These are phyloP conservation scores for Ophion costatus DNA, from an alignment of 2,888 invertebrate genomes.

Conservation along the genomic window DNA sequence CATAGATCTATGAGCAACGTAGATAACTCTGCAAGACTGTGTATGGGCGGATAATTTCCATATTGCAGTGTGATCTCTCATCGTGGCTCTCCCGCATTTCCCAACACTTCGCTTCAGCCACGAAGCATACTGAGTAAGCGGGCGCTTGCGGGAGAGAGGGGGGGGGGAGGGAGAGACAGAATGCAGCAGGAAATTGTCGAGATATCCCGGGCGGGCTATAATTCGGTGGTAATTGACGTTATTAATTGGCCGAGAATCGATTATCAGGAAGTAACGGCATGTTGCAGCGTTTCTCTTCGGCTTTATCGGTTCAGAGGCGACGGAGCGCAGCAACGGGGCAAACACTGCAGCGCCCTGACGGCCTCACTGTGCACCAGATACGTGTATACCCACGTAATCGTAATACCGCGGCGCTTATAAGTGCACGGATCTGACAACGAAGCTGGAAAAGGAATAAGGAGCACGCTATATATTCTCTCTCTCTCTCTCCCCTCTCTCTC, in stretches of 20 bases:
- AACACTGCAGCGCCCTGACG: constrained; percentile 37
- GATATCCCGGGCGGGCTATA: constrained; percentile 66
- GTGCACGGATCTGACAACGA: constrained; percentile 5
- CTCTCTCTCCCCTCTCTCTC: not conserved
- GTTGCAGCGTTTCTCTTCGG: constrained; percentile 53
- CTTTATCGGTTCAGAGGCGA: constrained; percentile 62
- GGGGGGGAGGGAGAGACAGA: constrained; percentile 24
- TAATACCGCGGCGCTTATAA: not conserved
- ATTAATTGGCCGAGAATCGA: constrained; percentile 69
- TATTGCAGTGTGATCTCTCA: constrained; percentile 57
- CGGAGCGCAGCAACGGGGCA: constrained; percentile 50
- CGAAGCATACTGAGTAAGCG: constrained; percentile 8
- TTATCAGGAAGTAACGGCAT: constrained; percentile 67
- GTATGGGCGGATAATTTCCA: constrained; percentile 55
- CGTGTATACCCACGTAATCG: constrained; percentile 29
- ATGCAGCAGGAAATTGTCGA: constrained; percentile 65
- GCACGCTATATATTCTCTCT: not conserved
- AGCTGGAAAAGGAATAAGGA: not conserved
- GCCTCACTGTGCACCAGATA: constrained; percentile 31
- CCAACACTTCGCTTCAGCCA: constrained; percentile 14
- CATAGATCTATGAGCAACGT: not conserved
- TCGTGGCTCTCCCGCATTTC: constrained; percentile 49
- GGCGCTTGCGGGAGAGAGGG: not conserved
- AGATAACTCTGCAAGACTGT: constrained; percentile 43
- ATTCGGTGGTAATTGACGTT: constrained; percentile 68